A percentile compares a stretch with the other conserved stretches of the same genome.
Evolutionary conservation across 2,888 invertebrate genomes (phyloP).

Genomic region (Laothoe populi): DNA sequence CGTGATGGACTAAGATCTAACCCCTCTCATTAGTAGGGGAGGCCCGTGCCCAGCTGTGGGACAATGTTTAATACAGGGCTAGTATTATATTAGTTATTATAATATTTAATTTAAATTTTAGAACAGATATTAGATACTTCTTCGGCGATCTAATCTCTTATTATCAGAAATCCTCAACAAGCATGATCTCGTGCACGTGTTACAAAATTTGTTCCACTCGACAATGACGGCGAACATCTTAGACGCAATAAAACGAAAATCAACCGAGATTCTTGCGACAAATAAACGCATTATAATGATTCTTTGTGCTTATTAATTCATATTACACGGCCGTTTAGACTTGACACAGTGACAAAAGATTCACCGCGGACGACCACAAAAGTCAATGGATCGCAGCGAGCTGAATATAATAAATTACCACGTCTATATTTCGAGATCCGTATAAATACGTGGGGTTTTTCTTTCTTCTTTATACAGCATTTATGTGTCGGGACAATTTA

Average conservation of each 20-base stretch:
- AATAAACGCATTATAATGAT: slow-evolving; percentile 78
- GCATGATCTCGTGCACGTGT: slow-evolving; percentile 70
- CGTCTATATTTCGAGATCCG: slow-evolving; percentile 68
- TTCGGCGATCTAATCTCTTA: slow-evolving; percentile 43
- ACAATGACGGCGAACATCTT: slow-evolving; percentile 57
- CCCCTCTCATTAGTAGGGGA: too few species aligned
- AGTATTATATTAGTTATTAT: too few species aligned
- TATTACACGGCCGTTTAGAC: slow-evolving; percentile 82
- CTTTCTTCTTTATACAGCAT: slow-evolving; percentile 65
- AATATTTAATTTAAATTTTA: not conserved
- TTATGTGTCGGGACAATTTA: slow-evolving; percentile 77
- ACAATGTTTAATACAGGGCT: too few species aligned
- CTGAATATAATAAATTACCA: slow-evolving; percentile 81
- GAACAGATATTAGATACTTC: not conserved
- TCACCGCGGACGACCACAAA: slow-evolving; percentile 71
- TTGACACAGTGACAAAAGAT: slow-evolving; percentile 77
- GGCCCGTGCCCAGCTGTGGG: too few species aligned
- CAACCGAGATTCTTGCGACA: slow-evolving; percentile 62
- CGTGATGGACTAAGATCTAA: too few species aligned
- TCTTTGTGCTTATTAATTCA: slow-evolving; percentile 84
- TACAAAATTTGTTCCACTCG: slow-evolving; percentile 76
- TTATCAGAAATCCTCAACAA: slow-evolving; percentile 48
- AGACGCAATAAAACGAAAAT: slow-evolving; percentile 62
- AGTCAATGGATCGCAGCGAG: slow-evolving; percentile 78
- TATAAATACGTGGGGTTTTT: slow-evolving; percentile 67